Evolutionary conservation across 2,888 invertebrate genomes (phyloP).

Genomic region (Acanthosepion lycidas): DNA sequence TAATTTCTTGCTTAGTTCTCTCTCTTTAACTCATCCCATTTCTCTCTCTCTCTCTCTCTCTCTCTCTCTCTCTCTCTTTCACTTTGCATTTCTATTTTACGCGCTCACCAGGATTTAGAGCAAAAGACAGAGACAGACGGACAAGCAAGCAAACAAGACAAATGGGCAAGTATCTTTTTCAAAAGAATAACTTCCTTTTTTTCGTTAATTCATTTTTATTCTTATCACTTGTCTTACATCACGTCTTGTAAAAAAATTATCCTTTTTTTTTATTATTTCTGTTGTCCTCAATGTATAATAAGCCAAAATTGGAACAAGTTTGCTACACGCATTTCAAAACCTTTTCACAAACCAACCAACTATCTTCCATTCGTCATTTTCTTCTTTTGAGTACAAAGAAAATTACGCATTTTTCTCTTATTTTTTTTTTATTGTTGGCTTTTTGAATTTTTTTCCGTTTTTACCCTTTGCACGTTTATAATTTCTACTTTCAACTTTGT

Average conservation of each 20-base stretch:
- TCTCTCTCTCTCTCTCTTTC: not conserved
- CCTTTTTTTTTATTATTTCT: not conserved
- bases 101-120: not conserved
- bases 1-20: not conserved
- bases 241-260: not conserved
- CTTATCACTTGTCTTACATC: not conserved
- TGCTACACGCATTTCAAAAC: no score
- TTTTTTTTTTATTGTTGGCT: no score
- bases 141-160: conserved; percentile 33
- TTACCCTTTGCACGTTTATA: not conserved
- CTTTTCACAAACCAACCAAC: not conserved
- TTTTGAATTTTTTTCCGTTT: not conserved
- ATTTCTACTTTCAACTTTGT: not conserved
- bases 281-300: not conserved
- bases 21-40: not conserved
- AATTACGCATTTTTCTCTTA: no score
- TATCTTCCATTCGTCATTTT: not conserved
- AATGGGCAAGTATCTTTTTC: not conserved
- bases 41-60: not conserved
- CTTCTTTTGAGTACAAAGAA: no score
- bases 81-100: not conserved
- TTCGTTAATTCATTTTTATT: not conserved
- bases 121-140: not conserved
- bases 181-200: not conserved
- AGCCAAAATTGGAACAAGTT: no score